Base-by-base conservation (phyloP, 2,113 vertebrate species). In the Nibea coibor region DNA sequence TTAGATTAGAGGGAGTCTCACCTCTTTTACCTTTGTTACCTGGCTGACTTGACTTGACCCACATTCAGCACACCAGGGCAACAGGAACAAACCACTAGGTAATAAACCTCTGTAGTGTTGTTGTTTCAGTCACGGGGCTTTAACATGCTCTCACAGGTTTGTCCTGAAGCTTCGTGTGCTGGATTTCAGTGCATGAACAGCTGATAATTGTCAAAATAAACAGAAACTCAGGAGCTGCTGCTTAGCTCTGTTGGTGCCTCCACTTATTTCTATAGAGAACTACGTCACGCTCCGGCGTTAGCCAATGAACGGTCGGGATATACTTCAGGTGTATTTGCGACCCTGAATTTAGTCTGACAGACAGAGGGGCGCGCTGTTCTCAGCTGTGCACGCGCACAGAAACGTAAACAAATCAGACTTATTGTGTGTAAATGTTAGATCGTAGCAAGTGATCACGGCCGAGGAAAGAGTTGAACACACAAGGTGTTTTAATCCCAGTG, bases 271-370 rank as follows among this genome's bases (percentile, higher is more conserved):
- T 16, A 28, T 22, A 58, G 43, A 5, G 20, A 50, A 14, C 7
- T 4, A 59, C 70, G 67, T 86, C 85, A 83, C 59, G 1, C 12
- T 48, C 11, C 3, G 4, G 4, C 1, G 26, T 56, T 26, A 68
- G 51, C 85, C 87, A 89, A 83, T 89, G 17, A 57, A 39, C 1
- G 6, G 19, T 8, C n/a, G 5, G 2, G 0, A 4, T 31, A 12
- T 22, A 0, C 0, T 1, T 3, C 3, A 0, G 3, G 0, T 10
- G 0, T 0, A 5, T 4, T 16, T 4, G 2, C 0, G 2, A 5
- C 48, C 89, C 87, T 19, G 1, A n/a, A 0, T 14, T 16, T 5
- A 0, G 79, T 69, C 81, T 91, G 58, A 65, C 67, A 86, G 89
- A 22, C 24, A 19, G 0, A 53, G 16, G 62, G 14, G 0, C 22